Conservation (phyloP, 1,140 invertebrate species). For the Chelonus insularis region DNA sequence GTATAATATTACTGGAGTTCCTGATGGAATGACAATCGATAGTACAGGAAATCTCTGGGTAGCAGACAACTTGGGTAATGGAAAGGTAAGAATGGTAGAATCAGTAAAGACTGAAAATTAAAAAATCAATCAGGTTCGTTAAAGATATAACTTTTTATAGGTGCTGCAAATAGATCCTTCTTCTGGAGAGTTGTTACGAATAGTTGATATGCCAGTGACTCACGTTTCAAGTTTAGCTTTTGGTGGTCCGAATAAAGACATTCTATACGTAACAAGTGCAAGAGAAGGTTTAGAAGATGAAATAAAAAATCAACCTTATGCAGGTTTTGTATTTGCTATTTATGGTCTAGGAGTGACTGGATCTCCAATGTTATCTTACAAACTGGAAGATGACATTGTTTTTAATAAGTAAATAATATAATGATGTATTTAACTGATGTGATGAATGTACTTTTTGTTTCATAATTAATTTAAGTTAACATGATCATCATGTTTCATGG, state of each 20-base stretch:
- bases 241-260: constrained; percentile 63
- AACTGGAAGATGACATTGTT: background rate
- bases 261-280: constrained; percentile 61
- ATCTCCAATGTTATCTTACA: constrained; percentile 18
- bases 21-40: constrained; percentile 76
- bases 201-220: constrained; percentile 68
- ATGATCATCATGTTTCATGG: no score
- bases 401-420: no score
- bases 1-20: constrained; percentile 59
- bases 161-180: constrained; percentile 63
- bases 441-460: no score
- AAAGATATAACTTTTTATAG: no score
- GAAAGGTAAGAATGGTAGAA: constrained; percentile 58
- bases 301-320: constrained; percentile 60
- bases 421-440: no score
- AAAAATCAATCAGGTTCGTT: no score
- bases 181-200: constrained; percentile 62
- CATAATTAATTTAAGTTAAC: no score
- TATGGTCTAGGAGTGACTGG: constrained; percentile 69
- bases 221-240: constrained; percentile 66
- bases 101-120: no score
- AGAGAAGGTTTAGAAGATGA: constrained; percentile 49
- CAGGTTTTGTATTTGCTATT: constrained; percentile 75
- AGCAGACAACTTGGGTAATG: constrained; percentile 62
- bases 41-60: constrained; percentile 68